Conservation (phyloP, 2,888 invertebrate genomes). For the Antitype chi region DNA sequence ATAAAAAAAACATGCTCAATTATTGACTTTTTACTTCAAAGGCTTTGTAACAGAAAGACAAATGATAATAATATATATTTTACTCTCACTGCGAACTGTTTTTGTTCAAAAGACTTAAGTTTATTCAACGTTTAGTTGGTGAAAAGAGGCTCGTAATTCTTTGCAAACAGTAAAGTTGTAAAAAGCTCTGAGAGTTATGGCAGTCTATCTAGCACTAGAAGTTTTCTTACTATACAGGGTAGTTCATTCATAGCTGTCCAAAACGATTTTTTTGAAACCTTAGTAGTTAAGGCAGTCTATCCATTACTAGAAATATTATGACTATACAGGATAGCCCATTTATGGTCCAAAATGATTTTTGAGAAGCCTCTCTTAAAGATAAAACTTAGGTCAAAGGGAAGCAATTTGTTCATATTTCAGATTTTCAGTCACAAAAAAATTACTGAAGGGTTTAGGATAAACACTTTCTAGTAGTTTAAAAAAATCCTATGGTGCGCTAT, state of each 20-base stretch:
- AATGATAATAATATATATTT: background rate
- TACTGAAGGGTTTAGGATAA: background rate
- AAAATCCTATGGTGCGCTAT: background rate
- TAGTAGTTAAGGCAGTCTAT: too few relatives aligned
- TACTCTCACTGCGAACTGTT: background rate
- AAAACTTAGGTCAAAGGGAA: background rate
- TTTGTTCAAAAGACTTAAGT: conserved; percentile 3
- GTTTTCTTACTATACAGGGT: background rate
- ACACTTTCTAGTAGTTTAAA: background rate
- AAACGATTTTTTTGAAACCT: background rate
- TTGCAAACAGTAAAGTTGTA: background rate
- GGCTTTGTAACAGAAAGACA: background rate
- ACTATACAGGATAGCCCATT: too few relatives aligned
- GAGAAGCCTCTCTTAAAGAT: background rate
- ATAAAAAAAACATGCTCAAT: background rate
- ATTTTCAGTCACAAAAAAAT: background rate
- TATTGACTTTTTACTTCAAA: background rate
- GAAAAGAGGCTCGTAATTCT: conserved; percentile 1
- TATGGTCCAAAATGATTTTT: too few relatives aligned
- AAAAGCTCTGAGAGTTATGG: background rate
- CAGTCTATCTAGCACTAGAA: background rate
- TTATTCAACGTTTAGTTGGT: background rate
- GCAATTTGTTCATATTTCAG: background rate
- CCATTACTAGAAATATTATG: too few relatives aligned
- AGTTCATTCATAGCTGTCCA: background rate